These are phyloP conservation scores for Marronus borbonicus DNA, from an alignment of 2,888 invertebrate species.

Conservation along the genomic window DNA sequence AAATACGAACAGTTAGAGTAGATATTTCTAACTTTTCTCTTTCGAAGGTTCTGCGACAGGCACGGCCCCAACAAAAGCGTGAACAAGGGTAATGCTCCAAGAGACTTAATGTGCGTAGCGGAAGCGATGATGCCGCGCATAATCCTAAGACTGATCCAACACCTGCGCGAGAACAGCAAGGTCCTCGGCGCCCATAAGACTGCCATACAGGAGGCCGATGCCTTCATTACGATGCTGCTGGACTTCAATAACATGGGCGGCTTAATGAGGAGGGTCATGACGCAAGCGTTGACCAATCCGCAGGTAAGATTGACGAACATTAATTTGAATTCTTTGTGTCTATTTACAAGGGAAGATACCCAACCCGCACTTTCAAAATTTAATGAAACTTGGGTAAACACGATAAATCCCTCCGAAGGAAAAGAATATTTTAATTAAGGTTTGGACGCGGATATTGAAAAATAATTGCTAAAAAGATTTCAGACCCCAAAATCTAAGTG, in stretches of 20 bases:
- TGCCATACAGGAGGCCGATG: slow-evolving; percentile 89
- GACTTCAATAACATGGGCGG: slow-evolving; percentile 97
- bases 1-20: neutral
- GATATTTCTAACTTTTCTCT: neutral
- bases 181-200: slow-evolving; percentile 75
- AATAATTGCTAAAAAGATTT: no score
- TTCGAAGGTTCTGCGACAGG: slow-evolving; percentile 88
- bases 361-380: no score
- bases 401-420: no score
- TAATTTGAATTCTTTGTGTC: no score
- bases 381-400: no score
- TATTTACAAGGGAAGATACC: no score
- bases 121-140: slow-evolving; percentile 96
- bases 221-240: slow-evolving; percentile 91
- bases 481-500: no score
- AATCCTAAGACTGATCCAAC: slow-evolving; percentile 89
- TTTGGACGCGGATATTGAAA: no score
- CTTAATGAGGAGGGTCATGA: slow-evolving; percentile 95
- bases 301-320: slow-evolving; percentile 73
- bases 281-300: slow-evolving; percentile 90
- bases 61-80: slow-evolving; percentile 93
- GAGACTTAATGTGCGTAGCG: slow-evolving; percentile 92
- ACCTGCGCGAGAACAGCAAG: slow-evolving; percentile 86
- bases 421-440: no score
- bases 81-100: slow-evolving; percentile 79